Conservation (phyloP, 2,113 vertebrate genomes). For the Tenrec ecaudatus region DNA sequence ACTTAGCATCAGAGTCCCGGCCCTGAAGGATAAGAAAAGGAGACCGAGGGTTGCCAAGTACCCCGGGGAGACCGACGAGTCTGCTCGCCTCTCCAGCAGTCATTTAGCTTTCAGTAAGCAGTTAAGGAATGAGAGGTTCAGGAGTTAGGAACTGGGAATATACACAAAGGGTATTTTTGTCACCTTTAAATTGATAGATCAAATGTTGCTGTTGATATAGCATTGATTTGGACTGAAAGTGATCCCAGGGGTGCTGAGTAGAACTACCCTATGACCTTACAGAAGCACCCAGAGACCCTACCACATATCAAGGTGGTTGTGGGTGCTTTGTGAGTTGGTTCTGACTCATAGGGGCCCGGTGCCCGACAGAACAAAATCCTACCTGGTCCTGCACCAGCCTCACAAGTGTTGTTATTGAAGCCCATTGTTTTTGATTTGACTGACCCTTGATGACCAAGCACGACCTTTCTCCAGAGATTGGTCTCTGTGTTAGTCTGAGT, state of each 20-base stretch:
- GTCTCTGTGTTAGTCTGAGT: too few species aligned
- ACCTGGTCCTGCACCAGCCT: too few species aligned
- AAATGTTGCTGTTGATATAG: not conserved
- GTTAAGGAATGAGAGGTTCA: not conserved
- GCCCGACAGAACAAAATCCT: too few species aligned
- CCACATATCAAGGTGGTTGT: too few species aligned
- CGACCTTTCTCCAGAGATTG: too few species aligned
- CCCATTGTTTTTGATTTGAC: too few species aligned
- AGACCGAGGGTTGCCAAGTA: not conserved
- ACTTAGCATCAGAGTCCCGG: not conserved
- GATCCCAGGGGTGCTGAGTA: not conserved
- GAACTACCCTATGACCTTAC: not conserved
- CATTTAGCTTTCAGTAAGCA: not conserved
- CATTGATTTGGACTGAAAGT: not conserved
- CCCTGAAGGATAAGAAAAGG: not conserved
- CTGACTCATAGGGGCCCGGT: too few species aligned
- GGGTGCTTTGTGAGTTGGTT: too few species aligned
- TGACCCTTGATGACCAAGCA: too few species aligned
- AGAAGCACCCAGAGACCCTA: not conserved
- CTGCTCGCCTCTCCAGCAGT: not conserved
- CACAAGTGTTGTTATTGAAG: too few species aligned
- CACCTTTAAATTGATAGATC: slow-evolving; percentile 16
- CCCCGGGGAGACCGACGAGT: not conserved
- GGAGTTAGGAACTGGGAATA: not conserved
- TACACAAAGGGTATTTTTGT: not conserved